Base-by-base conservation (phyloP, 64 coral and sea anemone species). In the Stylophora pistillata region DNA sequence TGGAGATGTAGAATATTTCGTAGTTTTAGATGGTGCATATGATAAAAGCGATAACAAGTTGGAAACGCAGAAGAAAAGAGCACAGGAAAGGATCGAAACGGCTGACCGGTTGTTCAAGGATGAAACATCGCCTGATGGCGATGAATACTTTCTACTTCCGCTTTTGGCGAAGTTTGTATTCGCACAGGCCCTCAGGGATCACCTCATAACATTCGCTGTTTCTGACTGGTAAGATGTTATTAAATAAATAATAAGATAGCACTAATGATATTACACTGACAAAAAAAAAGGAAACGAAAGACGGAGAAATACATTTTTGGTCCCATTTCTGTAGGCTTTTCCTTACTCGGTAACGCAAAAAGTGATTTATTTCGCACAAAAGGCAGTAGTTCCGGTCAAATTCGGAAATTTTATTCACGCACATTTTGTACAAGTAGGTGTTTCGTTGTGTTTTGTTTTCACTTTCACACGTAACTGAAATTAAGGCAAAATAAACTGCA, bases 41-140 rank as follows among this genome's bases (percentile, higher is more conserved):
- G 86, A 88, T 54, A 61, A 66, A 21, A 92, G 77, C 4, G 66
- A 87, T 34, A 95, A 95, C 54, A 95, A 95, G 60, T 55, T 95
- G 16, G 86, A 52, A 11, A 92, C 86, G 15, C 72, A 78, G 53
- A 74, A 89, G 18, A 16, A 14, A 66, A 86, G 90, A 13, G 31
- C 32, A 21, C 65, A 25, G 7, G 27, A 92, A 10, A 82, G 29
- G 1, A 89, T 95, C 65, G 15, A 87, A 30, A 89, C 12, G 15
- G 64, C 85, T 7, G 10, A 86, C 26, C 52, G 3, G 13, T 34
- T 95, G 18, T 63, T 90, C 64, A 25, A 28, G 64, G 25, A 68
- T 68, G 0, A 11, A 1, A 85, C 18, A 63, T 74, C 20, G 23
- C 63, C 52, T 13, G 56, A 83, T 23, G 28, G 64, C 16, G 28